Evolutionary conservation across 1,140 invertebrate genomes (phyloP), one percentile per base, ranked within the genome.

Genomic region (Temnothorax nylanderi): DNA sequence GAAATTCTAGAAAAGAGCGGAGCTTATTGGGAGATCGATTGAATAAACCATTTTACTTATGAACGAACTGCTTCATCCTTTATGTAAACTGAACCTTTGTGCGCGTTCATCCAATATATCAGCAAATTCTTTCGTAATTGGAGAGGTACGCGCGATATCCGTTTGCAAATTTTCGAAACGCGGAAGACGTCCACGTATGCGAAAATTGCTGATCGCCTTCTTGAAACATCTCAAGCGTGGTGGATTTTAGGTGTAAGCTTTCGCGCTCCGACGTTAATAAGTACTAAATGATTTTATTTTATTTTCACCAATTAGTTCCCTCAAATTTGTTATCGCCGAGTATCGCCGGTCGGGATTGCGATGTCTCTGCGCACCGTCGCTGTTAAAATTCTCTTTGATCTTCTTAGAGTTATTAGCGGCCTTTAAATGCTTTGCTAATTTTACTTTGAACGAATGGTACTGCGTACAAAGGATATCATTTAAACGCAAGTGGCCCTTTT

Each of bases 91-190:
- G 21, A 65, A 67, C 44, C 49, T 78, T 78, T 47, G 75, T 21
- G 11, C 65, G 44, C 41, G 26, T 60, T 44, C 16, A 26, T 11
- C 21, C 34, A 3, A 10, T 37, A 56, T 54, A 71, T 81, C 64
- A 71, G 77, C 78, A 32, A 81, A 60, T 81, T 81, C 78, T 72
- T 81, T 58, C 21, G 78, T 81, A 72, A 81, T 71, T 32, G 37
- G 65, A 81, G 78, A 72, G 37, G 11, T 78, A 65, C 44, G 58
- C 44, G 58, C 65, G 60, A 49, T 78, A 49, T 21, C 18, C 41
- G 41, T 64, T 16, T 26, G 60, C 76, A 47, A 78, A 49, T 58
- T 71, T 72, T 81, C 78, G 34, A 72, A 44, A 81, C 77, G 44
- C 32, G 41, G 18, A 51, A 51, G 16, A 18, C 49, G n/a, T 13